Base-by-base conservation (phyloP, 2,797 vertebrate species). In the Enteromius mattozi region DNA sequence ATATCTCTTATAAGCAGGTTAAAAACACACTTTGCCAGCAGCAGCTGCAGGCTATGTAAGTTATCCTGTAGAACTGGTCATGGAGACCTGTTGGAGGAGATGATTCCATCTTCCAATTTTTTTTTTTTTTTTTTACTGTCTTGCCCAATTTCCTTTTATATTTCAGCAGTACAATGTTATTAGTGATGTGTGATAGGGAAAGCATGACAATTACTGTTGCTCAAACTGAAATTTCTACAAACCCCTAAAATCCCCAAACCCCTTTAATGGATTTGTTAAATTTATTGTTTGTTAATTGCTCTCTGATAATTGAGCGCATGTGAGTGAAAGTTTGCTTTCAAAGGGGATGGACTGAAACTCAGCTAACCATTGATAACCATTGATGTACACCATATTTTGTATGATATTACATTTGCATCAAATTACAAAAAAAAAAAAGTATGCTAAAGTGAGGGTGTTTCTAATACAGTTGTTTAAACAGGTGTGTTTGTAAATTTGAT, bases 1-100 rank as follows among this genome's bases (percentile, higher is more conserved):
- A 83, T 78, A 63, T 45, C 49, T 40, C 17, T 47, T n/a, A 69
- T 45, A 35, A 83, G 74, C 81, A 65, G 56, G 21, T 75, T 82
- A 75, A n/a, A 65, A 65, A 79, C 70, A 24, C 45, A 49, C 27
- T 65, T 37, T 82, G 40, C 19, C 51, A 47, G n/a, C 49, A 70
- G 79, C 80, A 81, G 40, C 54, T 47, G 69, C 51, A 30, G 69
- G 35, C 51, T 75, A 12, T 76, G n/a, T 21, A 54, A 68, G 35
- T 77, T 56, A 68, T 54, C 21, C 7, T 47, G 27, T 51, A 69
- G 24, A 63, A 47, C 2, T 82, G n/a, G n/a, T 40, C 54, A 49
- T 30, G 16, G 35, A 69, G 24, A 56, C 61, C 72, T 68, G 45
- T 80, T 80, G 47, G 19, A 79, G 3, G 42, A 51, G 63, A 12